Percentiles rank a stretch among this genome's conserved stretches.
phyloP scores from a whole-genome alignment of 2,797 vertebrate genomes.

The Peromyscus nudipes region DNA sequence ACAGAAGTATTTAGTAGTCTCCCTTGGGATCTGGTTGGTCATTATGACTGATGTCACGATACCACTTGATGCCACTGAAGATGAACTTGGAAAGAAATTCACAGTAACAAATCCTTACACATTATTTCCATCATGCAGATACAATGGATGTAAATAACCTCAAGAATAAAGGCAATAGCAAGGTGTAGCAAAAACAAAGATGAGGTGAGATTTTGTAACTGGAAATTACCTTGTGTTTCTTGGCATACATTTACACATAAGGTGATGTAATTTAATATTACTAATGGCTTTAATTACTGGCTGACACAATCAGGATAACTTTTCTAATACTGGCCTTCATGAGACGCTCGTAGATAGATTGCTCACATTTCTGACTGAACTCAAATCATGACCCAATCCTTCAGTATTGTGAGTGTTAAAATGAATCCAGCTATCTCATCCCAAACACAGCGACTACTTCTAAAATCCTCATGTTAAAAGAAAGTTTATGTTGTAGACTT shows the following conservation, averaged over 20 bases:
- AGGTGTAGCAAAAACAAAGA: neutral
- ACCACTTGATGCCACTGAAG: neutral
- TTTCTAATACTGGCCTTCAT: neutral
- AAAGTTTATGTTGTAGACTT: neutral
- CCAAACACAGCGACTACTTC: neutral
- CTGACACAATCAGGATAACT: neutral
- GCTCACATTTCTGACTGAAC: neutral
- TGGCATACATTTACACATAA: neutral
- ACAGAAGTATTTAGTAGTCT: neutral
- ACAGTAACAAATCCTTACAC: neutral
- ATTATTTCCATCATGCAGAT: neutral
- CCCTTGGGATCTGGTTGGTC: neutral
- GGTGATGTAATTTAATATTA: slow-evolving; percentile 34
- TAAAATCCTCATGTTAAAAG: neutral
- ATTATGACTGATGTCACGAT: neutral
- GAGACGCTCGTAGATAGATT: neutral
- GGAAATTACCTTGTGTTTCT: neutral
- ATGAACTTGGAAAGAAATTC: neutral
- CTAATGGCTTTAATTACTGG: neutral
- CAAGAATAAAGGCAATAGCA: neutral
- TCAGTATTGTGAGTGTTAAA: neutral
- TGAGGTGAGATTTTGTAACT: neutral
- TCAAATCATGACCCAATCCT: neutral
- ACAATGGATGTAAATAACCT: neutral
- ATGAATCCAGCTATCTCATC: neutral